phyloP scores from a whole-genome alignment of 2,113 vertebrate genomes.

The Osmerus mordax region DNA sequence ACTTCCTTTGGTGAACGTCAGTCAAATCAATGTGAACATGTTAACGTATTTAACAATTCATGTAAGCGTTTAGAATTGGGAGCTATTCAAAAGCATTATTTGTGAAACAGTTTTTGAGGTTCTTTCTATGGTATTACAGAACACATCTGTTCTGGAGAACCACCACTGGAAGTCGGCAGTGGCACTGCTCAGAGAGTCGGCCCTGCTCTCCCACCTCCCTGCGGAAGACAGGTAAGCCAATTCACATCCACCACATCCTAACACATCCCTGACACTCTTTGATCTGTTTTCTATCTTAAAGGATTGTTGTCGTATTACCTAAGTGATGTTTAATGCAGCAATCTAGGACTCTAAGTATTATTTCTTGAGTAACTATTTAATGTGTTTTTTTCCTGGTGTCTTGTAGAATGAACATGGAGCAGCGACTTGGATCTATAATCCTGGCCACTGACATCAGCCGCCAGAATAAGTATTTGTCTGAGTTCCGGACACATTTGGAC shows the following conservation, averaged over 20 bases:
- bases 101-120: not conserved
- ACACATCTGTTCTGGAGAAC: conserved; percentile 86
- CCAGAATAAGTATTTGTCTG: conserved; percentile 80
- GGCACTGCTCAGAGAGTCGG: conserved; percentile 81
- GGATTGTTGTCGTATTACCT: no score
- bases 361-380: not conserved
- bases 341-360: not conserved
- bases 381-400: not conserved
- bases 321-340: no score
- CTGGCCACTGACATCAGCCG: conserved; percentile 85
- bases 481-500: conserved; percentile 78
- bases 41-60: no score
- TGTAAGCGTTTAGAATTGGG: no score
- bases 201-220: conserved; percentile 80
- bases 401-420: conserved; percentile 80
- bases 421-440: conserved; percentile 82
- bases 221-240: conserved; percentile 76
- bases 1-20: not conserved
- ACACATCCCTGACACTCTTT: no score
- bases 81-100: not conserved
- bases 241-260: no score
- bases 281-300: no score
- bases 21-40: no score
- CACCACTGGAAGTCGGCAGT: conserved; percentile 88
- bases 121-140: conserved; percentile 58